Conservation (phyloP, 1,140 invertebrate genomes). For the Drosophila nasuta region DNA sequence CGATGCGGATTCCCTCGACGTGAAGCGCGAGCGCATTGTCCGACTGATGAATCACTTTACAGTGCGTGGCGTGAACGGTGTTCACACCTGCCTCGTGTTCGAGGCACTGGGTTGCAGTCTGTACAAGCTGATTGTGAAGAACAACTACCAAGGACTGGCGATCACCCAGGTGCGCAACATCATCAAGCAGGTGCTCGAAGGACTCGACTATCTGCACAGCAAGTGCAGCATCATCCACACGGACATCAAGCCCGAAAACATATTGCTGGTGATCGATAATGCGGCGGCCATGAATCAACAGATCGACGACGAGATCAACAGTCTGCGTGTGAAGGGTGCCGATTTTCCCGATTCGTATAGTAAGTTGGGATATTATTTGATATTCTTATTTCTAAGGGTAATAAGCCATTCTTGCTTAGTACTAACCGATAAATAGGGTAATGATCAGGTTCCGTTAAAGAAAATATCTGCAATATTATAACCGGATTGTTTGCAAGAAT, state of each 20-base stretch:
- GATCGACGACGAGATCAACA: slow-evolving; percentile 94
- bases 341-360: slow-evolving; percentile 85
- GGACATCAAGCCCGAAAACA: slow-evolving; percentile 99
- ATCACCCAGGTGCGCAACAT: slow-evolving; percentile 97
- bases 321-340: slow-evolving; percentile 88
- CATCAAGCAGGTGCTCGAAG: slow-evolving; percentile 97
- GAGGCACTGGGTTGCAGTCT: slow-evolving; percentile 99
- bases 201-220: slow-evolving; percentile 97
- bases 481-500: too few species aligned
- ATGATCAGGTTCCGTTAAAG: too few species aligned
- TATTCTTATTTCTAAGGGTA: too few species aligned
- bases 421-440: too few species aligned
- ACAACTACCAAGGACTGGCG: slow-evolving; percentile 98
- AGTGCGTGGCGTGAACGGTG: slow-evolving; percentile 98
- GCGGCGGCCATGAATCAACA: slow-evolving; percentile 94
- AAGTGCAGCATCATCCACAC: slow-evolving; percentile 99
- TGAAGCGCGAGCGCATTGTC: slow-evolving; percentile 97
- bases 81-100: slow-evolving; percentile 98
- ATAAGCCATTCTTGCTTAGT: too few species aligned
- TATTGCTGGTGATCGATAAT: slow-evolving; percentile 95
- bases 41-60: slow-evolving; percentile 99
- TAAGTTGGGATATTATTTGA: slow-evolving; percentile 35
- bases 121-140: slow-evolving; percentile 98
- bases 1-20: slow-evolving; percentile 95
- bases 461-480: too few species aligned